Percentiles rank a stretch among this genome's conserved stretches.
phyloP scores from a whole-genome alignment of 2,113 vertebrate genomes.

The Sceloporus tristichus region DNA sequence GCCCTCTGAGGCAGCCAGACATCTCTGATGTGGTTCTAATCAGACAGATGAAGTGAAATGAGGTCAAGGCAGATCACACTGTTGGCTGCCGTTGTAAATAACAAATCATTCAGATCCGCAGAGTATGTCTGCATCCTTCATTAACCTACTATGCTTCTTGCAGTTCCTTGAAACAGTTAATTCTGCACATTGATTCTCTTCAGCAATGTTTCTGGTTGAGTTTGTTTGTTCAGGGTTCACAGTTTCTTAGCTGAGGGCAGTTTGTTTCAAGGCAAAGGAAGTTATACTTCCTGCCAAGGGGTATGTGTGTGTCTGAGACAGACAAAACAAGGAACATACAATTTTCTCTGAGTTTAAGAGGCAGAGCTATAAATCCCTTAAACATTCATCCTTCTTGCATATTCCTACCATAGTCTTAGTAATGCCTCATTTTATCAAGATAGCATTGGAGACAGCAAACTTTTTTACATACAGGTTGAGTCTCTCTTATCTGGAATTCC shows the following conservation, averaged over 20 bases:
- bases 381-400: background rate
- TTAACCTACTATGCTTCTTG: background rate
- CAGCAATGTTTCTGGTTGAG: background rate
- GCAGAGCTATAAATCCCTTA: background rate
- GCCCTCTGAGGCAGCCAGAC: constrained; percentile 52
- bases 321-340: background rate
- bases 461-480: too few relatives aligned
- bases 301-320: background rate
- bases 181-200: background rate
- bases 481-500: too few relatives aligned
- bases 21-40: constrained; percentile 57
- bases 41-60: constrained; percentile 44
- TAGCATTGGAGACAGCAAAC: background rate
- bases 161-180: background rate
- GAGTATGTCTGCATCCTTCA: constrained; percentile 1
- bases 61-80: constrained; percentile 58
- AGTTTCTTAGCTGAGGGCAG: background rate
- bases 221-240: background rate
- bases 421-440: background rate
- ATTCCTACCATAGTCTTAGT: background rate
- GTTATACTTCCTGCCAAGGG: background rate
- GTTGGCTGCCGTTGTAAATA: constrained; percentile 57
- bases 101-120: constrained; percentile 55
- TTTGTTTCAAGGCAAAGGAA: background rate
- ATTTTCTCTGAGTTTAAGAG: background rate